Evolutionary conservation across 2,797 vertebrate species (phyloP).

Genomic region (Prionace glauca): DNA sequence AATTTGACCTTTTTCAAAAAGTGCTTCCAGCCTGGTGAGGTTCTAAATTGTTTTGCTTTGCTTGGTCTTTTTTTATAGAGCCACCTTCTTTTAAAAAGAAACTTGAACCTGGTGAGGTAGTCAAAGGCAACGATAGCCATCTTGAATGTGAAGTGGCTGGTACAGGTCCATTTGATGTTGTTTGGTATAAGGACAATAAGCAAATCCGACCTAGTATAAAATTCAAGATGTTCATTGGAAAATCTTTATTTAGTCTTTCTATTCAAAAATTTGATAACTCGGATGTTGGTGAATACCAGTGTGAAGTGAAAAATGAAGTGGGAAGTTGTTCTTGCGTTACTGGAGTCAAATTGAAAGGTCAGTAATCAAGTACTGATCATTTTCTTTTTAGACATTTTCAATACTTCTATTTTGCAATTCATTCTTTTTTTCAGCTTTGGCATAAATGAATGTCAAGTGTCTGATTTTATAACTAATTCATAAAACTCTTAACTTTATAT

Average conservation of each 20-base stretch:
- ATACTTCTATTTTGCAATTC: not conserved
- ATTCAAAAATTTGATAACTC: constrained; percentile 75
- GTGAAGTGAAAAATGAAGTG: constrained; percentile 85
- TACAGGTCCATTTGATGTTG: constrained; percentile 83
- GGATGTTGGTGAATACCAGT: constrained; percentile 86
- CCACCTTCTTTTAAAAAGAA: constrained; percentile 81
- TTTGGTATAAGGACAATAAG: constrained; percentile 91
- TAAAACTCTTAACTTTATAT: constrained; percentile 53
- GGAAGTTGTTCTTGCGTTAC: constrained; percentile 82
- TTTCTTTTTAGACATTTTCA: not conserved
- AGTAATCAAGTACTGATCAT: constrained; percentile 52
- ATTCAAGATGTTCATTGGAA: constrained; percentile 85
- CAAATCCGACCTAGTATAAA: constrained; percentile 92
- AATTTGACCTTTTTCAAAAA: not conserved
- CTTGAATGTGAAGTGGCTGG: constrained; percentile 92
- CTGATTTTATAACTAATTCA: constrained; percentile 20
- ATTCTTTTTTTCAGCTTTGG: not conserved
- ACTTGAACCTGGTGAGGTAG: constrained; percentile 74
- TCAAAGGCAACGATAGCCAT: constrained; percentile 86
- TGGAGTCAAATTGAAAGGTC: constrained; percentile 86
- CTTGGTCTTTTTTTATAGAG: constrained; percentile 63
- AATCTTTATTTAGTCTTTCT: constrained; percentile 76
- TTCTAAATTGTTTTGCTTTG: not conserved
- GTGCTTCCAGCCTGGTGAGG: not conserved
- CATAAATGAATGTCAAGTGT: not conserved